Evolutionary conservation across 2,888 invertebrate genomes (phyloP).

Genomic region (Machimus atricapillus): DNA sequence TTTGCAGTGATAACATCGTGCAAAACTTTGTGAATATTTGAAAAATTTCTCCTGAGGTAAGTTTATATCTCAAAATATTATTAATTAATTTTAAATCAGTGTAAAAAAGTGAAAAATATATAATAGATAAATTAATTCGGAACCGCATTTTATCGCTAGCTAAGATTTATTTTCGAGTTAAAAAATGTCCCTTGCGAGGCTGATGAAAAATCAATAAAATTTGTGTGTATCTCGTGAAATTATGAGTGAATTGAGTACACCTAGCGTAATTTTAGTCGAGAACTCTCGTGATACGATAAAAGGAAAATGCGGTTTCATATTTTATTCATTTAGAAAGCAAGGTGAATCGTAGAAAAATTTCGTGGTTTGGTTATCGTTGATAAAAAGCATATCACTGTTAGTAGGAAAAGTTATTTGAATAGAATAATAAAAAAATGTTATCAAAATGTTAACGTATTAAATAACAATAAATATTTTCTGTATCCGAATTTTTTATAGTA

Average conservation of each 20-base stretch:
- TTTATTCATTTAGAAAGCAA: background rate
- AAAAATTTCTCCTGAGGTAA: conserved; percentile 4
- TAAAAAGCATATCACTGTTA: background rate
- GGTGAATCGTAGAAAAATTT: background rate
- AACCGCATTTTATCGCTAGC: background rate
- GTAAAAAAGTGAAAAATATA: background rate
- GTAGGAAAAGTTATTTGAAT: too few species aligned
- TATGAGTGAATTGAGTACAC: background rate
- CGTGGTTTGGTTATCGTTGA: background rate
- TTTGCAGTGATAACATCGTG: conserved; percentile 14
- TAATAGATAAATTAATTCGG: background rate
- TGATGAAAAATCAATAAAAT: conserved; percentile 9
- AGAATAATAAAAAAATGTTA: too few species aligned
- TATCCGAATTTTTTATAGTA: too few species aligned
- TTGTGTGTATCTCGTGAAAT: background rate
- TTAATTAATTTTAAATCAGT: background rate
- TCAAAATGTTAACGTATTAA: too few species aligned
- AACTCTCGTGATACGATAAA: background rate
- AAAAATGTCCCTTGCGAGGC: background rate
- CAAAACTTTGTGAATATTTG: background rate
- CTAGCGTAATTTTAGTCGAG: background rate
- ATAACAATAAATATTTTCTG: too few species aligned
- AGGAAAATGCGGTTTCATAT: background rate
- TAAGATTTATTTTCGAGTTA: background rate
- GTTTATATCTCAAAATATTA: background rate